Conservation (phyloP, 64 coral and sea anemone genomes). For the Actinia tenebrosa region DNA sequence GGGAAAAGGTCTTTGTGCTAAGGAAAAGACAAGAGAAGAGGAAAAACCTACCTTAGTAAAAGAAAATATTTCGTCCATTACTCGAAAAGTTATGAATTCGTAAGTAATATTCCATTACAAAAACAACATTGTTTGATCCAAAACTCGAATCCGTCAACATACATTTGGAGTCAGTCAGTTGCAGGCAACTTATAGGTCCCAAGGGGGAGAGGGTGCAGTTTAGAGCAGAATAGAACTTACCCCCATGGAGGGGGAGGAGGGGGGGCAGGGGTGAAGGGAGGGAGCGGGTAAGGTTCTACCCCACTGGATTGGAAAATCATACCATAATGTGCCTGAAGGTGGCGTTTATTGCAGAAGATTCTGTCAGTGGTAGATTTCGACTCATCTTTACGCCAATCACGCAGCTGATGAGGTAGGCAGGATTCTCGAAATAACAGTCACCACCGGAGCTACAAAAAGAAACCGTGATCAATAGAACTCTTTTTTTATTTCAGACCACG, state of each 20-base stretch:
- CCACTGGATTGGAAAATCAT: neutral
- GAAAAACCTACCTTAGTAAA: neutral
- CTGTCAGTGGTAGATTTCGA: slow-evolving; percentile 3
- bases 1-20: slow-evolving; percentile 80
- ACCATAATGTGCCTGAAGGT: slow-evolving; percentile 56
- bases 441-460: neutral
- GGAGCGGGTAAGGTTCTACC: no score
- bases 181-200: no score
- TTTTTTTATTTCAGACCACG: no score
- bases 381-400: slow-evolving; percentile 24
- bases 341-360: slow-evolving; percentile 17
- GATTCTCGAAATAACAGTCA: slow-evolving; percentile 35
- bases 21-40: neutral
- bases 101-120: no score
- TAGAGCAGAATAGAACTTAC: no score
- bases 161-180: no score
- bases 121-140: no score
- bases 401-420: slow-evolving; percentile 35
- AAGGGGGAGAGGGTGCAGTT: no score
- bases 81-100: neutral
- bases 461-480: no score
- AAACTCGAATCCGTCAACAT: no score
- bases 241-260: no score
- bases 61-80: neutral
- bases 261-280: no score